Evolutionary conservation across 2,888 invertebrate species (phyloP).

Genomic region (Papilio elwesi): DNA sequence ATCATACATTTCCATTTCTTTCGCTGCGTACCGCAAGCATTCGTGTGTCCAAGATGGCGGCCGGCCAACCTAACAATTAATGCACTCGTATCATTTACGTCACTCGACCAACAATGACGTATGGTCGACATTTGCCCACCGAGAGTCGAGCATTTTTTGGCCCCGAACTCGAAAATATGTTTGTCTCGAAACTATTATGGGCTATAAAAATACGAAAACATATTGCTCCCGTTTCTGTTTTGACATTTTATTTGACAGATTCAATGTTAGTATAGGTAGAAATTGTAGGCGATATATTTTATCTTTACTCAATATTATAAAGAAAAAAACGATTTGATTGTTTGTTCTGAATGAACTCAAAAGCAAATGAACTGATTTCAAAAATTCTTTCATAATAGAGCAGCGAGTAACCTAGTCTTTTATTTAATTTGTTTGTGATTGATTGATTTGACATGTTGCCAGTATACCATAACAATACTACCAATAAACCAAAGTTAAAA

Average conservation of each 20-base stretch:
- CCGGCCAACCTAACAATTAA: conserved; percentile 34
- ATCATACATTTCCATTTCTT: not conserved
- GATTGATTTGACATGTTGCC: too few species aligned
- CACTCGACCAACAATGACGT: conserved; percentile 39
- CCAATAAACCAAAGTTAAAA: too few species aligned
- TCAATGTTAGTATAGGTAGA: conserved; percentile 8
- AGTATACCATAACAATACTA: too few species aligned
- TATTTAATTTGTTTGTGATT: too few species aligned
- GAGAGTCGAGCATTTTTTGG: conserved; percentile 30
- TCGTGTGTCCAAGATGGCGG: conserved; percentile 34
- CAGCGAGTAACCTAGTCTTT: too few species aligned
- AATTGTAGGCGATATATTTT: not conserved
- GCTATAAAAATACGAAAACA: conserved; percentile 13
- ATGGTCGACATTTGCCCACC: conserved; percentile 20
- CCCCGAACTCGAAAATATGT: conserved; percentile 33
- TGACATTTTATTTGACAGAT: conserved; percentile 7
- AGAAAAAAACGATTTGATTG: too few species aligned
- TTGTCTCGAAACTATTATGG: conserved; percentile 22
- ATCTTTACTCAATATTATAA: not conserved
- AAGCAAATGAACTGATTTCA: too few species aligned
- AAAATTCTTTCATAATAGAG: too few species aligned
- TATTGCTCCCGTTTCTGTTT: not conserved
- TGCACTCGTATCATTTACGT: conserved; percentile 40
- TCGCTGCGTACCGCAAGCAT: not conserved
- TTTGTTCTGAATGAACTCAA: too few species aligned